Conservation (phyloP, 2,888 invertebrate species). For the Caenorhabditis sinica region DNA sequence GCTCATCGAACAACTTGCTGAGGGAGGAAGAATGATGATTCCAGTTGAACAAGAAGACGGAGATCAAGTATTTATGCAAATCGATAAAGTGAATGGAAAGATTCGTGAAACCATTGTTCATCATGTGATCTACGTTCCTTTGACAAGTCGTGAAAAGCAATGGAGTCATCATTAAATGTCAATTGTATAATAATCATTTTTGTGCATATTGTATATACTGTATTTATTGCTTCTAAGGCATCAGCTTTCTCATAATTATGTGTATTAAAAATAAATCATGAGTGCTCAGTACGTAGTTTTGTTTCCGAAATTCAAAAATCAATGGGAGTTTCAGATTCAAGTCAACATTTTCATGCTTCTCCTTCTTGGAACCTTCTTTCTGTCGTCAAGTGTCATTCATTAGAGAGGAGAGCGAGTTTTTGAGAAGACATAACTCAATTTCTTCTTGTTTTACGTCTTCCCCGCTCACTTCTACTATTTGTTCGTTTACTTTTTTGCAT, state of each 20-base stretch:
- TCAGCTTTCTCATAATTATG: not conserved
- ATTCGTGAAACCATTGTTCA: slow-evolving; percentile 88
- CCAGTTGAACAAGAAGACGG: slow-evolving; percentile 79
- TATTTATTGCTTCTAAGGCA: not conserved
- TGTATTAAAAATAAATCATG: not conserved
- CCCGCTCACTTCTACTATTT: slow-evolving; percentile 4
- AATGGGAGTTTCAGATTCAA: not conserved
- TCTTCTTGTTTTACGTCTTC: slow-evolving; percentile 39
- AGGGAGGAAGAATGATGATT: slow-evolving; percentile 91
- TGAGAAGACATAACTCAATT: slow-evolving; percentile 48
- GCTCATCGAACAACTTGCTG: slow-evolving; percentile 92
- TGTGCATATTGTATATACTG: slow-evolving; percentile 21
- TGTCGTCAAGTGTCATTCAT: slow-evolving; percentile 56
- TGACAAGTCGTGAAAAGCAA: slow-evolving; percentile 88
- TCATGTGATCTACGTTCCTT: slow-evolving; percentile 97
- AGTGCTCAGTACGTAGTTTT: no score
- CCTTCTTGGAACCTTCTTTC: slow-evolving; percentile 22
- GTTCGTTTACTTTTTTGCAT: slow-evolving; percentile 37
- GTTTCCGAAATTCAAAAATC: not conserved
- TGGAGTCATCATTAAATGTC: slow-evolving; percentile 22
- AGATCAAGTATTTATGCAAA: slow-evolving; percentile 88
- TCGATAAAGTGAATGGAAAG: slow-evolving; percentile 93
- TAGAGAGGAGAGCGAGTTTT: slow-evolving; percentile 13
- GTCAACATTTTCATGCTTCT: not conserved
- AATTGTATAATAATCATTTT: not conserved